Conservation (phyloP, 2,888 invertebrate species). For the Watsonalla cultraria region DNA sequence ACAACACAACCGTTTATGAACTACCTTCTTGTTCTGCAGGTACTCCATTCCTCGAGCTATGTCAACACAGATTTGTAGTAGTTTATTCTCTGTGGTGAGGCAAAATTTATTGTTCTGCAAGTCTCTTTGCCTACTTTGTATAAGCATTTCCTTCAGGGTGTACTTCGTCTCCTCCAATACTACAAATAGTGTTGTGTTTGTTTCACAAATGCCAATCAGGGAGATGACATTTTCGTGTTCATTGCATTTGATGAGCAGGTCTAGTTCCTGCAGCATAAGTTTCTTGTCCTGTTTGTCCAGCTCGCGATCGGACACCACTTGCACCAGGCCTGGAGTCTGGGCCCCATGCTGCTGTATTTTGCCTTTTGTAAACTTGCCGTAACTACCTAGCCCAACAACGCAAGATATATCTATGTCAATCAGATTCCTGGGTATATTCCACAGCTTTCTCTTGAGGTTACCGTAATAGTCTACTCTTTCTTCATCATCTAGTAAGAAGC, state of each 20-base stretch:
- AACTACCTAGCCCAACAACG: constrained; percentile 85
- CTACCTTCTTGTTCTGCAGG: constrained; percentile 81
- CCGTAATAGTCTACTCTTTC: constrained; percentile 84
- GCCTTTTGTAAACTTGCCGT: constrained; percentile 87
- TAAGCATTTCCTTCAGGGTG: constrained; percentile 84
- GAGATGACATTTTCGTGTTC: constrained; percentile 85
- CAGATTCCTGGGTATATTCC: constrained; percentile 84
- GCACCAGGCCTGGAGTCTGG: constrained; percentile 77
- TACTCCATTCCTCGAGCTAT: constrained; percentile 86
- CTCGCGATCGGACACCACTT: constrained; percentile 80
- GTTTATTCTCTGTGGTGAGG: constrained; percentile 79
- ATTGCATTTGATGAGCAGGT: constrained; percentile 83
- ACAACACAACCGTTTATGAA: constrained; percentile 86
- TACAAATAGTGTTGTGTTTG: constrained; percentile 85
- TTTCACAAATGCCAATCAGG: constrained; percentile 89
- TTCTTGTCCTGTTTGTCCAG: constrained; percentile 74
- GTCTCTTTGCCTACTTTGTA: constrained; percentile 78
- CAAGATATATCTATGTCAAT: constrained; percentile 84
- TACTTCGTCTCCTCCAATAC: constrained; percentile 84
- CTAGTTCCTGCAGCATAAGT: constrained; percentile 83
- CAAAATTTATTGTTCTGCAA: constrained; percentile 77
- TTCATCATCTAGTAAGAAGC: constrained; percentile 86
- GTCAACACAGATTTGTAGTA: constrained; percentile 82
- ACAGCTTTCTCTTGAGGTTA: constrained; percentile 85
- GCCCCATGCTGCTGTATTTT: constrained; percentile 81